Base-by-base conservation (phyloP, 2,797 vertebrate genomes). In the Siniperca undulata region DNA sequence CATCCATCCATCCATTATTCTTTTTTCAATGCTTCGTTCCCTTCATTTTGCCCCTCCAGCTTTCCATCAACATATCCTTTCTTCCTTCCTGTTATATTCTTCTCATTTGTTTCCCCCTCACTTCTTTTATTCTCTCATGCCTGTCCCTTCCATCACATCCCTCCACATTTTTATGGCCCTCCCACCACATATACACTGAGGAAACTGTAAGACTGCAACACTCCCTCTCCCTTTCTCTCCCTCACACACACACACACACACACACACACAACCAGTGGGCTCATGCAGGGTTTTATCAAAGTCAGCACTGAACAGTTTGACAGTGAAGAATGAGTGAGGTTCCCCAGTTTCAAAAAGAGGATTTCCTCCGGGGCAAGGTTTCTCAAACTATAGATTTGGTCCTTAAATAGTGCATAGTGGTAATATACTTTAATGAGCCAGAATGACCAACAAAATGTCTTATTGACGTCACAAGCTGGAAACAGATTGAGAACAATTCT, bases 391-490 rank as follows among this genome's bases (percentile, higher is more conserved):
- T 75, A 83, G 82, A 87, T 91, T 30, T 34, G 38, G 19, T 46
- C 72, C 71, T 82, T 78, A 81, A 91, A 91, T 83, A 88, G 81
- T 67, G 61, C 78, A 84, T 48, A n/a, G 70, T 24, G 60, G 84
- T 89, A 88, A 92, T 87, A 84, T 88, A 92, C 72, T 88, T 89
- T 92, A 92, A 91, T 92, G 91, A 91, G 81, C 55, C 80, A 62
- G 36, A 71, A 66, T 74, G 73, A 80, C 48, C 75, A 61, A 65
- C 27, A n/a, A 60, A 7, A 74, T 70, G 64, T 83, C 65, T 83
- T 24, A 78, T 68, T 53, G 20, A 46, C 24, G 68, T 74, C 42
- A 70, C 6, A 40, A 17, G 64, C 73, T 62, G 19, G 17, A 52
- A 53, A 46, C 70, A 70, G 72, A 55, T 70, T 30, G 46, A 55